Evolutionary conservation across 2,113 vertebrate genomes (phyloP).

Genomic region (Columbina picui): DNA sequence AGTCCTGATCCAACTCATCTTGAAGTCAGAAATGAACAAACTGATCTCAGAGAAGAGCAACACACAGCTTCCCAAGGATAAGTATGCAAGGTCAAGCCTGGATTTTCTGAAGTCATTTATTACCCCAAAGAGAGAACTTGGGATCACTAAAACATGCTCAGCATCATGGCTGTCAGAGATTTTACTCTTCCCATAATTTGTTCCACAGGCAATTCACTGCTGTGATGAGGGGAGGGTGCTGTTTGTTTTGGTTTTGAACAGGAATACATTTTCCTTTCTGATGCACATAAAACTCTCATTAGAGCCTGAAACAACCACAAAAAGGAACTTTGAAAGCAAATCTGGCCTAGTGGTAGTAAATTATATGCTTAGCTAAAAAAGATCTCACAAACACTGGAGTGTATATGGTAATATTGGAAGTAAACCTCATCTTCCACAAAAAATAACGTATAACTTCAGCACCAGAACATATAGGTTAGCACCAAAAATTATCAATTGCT

Average conservation of each 20-base stretch:
- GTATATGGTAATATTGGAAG: conserved; percentile 24
- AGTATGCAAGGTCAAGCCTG: not conserved
- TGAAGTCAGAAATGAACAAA: not conserved
- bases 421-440: not conserved
- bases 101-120: not conserved
- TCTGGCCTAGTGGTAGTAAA: not conserved
- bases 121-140: not conserved
- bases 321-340: not conserved
- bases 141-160: not conserved
- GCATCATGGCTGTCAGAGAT: not conserved
- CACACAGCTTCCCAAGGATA: not conserved
- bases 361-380: not conserved
- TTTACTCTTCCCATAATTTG: not conserved
- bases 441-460: conserved; percentile 26
- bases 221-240: not conserved
- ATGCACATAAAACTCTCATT: not conserved
- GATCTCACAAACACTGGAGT: not conserved
- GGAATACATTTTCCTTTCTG: conserved; percentile 2
- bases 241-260: conserved; percentile 23
- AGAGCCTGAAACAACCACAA: not conserved
- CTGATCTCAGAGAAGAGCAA: not conserved
- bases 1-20: not conserved
- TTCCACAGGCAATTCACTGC: not conserved
- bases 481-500: conserved; percentile 39
- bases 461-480: conserved; percentile 52